Evolutionary conservation across 2,797 vertebrate genomes (phyloP).

Genomic region (Pelodytes ibericus): DNA sequence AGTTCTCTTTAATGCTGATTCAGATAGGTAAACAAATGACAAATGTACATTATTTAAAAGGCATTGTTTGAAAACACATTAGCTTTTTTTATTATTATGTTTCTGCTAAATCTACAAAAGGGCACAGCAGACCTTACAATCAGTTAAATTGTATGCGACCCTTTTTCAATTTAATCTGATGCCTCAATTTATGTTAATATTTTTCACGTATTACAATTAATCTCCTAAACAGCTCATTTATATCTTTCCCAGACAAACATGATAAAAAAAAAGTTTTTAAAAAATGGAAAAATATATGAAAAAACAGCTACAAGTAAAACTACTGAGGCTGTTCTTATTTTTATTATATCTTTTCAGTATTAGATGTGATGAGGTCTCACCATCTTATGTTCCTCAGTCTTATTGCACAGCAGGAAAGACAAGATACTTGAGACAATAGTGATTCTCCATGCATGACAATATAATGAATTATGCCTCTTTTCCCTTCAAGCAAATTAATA

Average conservation of each 20-base stretch:
- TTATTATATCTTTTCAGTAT: constrained; percentile 50
- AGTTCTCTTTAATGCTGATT: too few species aligned
- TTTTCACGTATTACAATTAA: neutral
- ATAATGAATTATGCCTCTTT: constrained; percentile 36
- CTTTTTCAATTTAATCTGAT: neutral
- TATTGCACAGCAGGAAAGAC: constrained; percentile 52
- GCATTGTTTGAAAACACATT: too few species aligned
- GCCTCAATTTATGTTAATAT: too few species aligned
- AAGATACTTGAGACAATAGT: constrained; percentile 33
- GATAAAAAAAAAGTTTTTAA: neutral
- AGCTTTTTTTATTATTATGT: too few species aligned
- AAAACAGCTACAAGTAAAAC: neutral
- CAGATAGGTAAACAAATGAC: too few species aligned
- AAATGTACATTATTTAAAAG: too few species aligned
- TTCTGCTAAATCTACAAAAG: too few species aligned
- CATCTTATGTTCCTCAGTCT: constrained; percentile 41
- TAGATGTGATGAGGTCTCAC: constrained; percentile 63
- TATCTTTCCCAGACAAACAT: neutral
- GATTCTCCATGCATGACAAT: constrained; percentile 44
- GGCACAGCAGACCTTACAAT: too few species aligned
- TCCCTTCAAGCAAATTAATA: constrained; percentile 9
- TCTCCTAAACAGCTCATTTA: neutral
- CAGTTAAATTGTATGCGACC: neutral
- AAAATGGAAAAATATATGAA: neutral
- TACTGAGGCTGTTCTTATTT: neutral